phyloP scores from a whole-genome alignment of 2,888 invertebrate genomes.

The Therioaphis trifolii region DNA sequence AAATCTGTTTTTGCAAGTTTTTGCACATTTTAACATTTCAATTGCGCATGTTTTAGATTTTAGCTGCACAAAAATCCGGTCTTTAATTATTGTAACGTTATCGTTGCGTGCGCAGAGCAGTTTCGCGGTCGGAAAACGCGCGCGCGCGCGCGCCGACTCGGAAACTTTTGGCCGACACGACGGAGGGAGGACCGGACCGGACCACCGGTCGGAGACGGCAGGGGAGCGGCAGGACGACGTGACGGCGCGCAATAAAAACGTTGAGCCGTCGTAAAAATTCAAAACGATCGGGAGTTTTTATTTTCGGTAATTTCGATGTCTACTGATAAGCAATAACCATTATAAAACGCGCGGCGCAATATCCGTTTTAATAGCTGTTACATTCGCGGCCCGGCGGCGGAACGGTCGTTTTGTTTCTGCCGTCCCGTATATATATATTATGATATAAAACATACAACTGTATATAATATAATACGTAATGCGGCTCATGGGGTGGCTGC shows the following conservation, averaged over 20 bases:
- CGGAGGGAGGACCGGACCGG: too few species aligned
- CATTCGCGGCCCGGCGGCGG: slow-evolving; percentile 13
- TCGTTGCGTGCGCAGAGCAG: background rate
- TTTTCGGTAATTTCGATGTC: slow-evolving; percentile 30
- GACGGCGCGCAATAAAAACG: slow-evolving; percentile 23
- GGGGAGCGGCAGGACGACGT: background rate
- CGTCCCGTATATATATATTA: too few species aligned
- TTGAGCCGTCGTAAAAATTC: slow-evolving; percentile 47
- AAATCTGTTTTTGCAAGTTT: too few species aligned
- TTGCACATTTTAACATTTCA: too few species aligned
- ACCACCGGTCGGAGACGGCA: too few species aligned
- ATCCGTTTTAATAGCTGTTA: slow-evolving; percentile 47
- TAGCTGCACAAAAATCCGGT: too few species aligned
- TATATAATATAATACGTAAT: too few species aligned
- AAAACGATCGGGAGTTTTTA: slow-evolving; percentile 34
- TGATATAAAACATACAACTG: too few species aligned
- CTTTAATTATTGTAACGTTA: too few species aligned
- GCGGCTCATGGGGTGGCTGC: background rate
- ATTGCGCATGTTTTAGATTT: too few species aligned
- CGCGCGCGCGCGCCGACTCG: too few species aligned
- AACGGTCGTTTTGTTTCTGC: slow-evolving; percentile 23
- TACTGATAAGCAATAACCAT: slow-evolving; percentile 51
- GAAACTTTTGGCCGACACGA: too few species aligned
- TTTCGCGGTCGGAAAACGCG: background rate
- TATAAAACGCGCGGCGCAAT: slow-evolving; percentile 55